Evolutionary conservation across 2,888 invertebrate genomes (phyloP).

Genomic region (Hoplodrina ambigua): DNA sequence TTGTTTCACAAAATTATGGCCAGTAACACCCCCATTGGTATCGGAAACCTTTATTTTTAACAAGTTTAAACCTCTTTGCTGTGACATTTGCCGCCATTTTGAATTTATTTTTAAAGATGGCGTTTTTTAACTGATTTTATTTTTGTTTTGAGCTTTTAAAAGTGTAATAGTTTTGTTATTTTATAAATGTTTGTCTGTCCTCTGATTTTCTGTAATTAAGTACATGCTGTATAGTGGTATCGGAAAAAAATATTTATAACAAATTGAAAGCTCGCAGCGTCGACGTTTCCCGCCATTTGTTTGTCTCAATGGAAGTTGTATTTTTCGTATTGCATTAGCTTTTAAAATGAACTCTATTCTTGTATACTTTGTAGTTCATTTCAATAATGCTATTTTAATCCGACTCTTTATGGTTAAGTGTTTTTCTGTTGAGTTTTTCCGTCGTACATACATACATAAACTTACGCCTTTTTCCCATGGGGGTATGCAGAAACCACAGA

Average conservation of each 20-base stretch:
- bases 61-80: constrained; percentile 57
- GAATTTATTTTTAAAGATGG: constrained; percentile 12
- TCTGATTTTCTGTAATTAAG: background rate
- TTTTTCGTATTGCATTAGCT: constrained; percentile 21
- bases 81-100: constrained; percentile 30
- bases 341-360: background rate
- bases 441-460: no score
- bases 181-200: background rate
- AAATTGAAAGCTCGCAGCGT: constrained; percentile 38
- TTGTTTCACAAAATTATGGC: constrained; percentile 57
- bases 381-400: background rate
- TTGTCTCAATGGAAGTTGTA: constrained; percentile 6
- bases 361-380: background rate
- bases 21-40: constrained; percentile 42
- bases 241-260: constrained; percentile 20
- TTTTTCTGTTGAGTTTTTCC: no score
- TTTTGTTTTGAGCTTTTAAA: background rate
- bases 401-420: no score
- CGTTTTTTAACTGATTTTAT: background rate
- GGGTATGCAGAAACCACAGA: no score
- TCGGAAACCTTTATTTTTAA: constrained; percentile 64
- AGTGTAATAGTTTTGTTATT: background rate
- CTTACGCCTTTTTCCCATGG: no score
- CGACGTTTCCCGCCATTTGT: constrained; percentile 26
- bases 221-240: constrained; percentile 12